Base-by-base conservation (phyloP, 2,113 vertebrate genomes). In the Aspidoscelis tigris region DNA sequence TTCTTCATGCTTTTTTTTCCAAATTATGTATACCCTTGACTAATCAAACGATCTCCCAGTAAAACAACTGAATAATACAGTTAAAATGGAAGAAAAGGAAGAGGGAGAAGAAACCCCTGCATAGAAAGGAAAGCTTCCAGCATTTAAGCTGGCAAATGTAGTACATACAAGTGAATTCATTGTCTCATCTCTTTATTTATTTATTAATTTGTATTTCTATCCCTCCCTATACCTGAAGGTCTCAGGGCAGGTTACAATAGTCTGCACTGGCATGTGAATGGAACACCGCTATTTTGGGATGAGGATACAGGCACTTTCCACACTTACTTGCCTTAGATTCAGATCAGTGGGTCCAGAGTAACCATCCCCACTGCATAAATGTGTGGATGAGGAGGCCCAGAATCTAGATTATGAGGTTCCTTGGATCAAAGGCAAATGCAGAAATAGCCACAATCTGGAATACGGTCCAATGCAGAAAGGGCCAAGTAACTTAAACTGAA, bases 1-100 rank as follows among this genome's bases (percentile, higher is more conserved):
- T 65, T 80, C 24, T 85, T 81, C 47, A 41, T 7, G 9, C 18
- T 47, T 72, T 74, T 85, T 47, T 72, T 74, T 85, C 81, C 53
- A 81, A 86, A 26, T 22, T 0, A 0, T 43, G 12, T 44, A 24
- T 58, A 77, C 65, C 0, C 0, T 10, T 76, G 70, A 76, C 75
- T 58, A 84, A 87, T 80, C 78, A 69, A 69, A 87, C 58, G 21
- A 66, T 55, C 20, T 9, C 1, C 5, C 41, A 70, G 39, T 64
- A 20, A 71, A 58, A 76, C 14, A 61, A 61, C 43, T 50, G 22
- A 0, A 68, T 24, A 53, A 18, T 78, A 33, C 0, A 0, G 72
- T 9, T n/a, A 18, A n/a, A 16, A 24, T 69, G 58, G 41, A 12
- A 5, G 55, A 76, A 70, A 77, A 10, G 9, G 14, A 8, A 78